A percentile compares a stretch with the other conserved stretches of the same genome.
phyloP scores from a whole-genome alignment of 2,113 vertebrate species.

The Cnemophilus loriae region DNA sequence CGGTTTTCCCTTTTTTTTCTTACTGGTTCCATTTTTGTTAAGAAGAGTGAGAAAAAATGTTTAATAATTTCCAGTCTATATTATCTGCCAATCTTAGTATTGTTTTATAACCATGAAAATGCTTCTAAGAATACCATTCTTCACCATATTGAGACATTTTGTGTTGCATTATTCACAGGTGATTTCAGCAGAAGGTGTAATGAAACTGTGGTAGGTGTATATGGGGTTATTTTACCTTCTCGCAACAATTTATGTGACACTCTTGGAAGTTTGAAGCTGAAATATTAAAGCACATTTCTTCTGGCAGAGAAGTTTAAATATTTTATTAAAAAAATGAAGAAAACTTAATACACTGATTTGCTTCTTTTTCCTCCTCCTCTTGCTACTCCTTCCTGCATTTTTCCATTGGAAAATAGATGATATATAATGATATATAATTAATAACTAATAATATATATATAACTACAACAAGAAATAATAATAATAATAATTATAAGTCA shows the following conservation, averaged over 20 bases:
- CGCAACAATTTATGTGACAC: not conserved
- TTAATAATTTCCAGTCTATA: not conserved
- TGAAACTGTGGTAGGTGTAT: not conserved
- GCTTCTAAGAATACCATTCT: not conserved
- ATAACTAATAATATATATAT: too few species aligned
- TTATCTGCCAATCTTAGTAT: not conserved
- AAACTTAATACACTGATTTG: not conserved
- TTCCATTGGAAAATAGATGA: not conserved
- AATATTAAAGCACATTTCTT: not conserved
- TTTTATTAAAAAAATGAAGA: not conserved
- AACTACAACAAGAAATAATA: not conserved
- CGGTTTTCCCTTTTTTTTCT: not conserved
- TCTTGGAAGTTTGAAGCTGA: not conserved
- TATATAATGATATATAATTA: not conserved
- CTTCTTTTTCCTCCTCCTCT: not conserved
- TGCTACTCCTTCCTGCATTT: not conserved
- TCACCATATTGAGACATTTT: not conserved
- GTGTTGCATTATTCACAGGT: not conserved
- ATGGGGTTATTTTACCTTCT: not conserved
- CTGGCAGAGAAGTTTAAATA: not conserved
- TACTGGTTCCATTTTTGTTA: not conserved
- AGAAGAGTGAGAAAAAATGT: not conserved
- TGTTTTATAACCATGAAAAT: not conserved
- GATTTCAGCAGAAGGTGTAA: not conserved
- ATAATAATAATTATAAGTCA: not conserved